Base-by-base conservation (phyloP, 2,888 invertebrate species). In the Gandaritis pyraliata region DNA sequence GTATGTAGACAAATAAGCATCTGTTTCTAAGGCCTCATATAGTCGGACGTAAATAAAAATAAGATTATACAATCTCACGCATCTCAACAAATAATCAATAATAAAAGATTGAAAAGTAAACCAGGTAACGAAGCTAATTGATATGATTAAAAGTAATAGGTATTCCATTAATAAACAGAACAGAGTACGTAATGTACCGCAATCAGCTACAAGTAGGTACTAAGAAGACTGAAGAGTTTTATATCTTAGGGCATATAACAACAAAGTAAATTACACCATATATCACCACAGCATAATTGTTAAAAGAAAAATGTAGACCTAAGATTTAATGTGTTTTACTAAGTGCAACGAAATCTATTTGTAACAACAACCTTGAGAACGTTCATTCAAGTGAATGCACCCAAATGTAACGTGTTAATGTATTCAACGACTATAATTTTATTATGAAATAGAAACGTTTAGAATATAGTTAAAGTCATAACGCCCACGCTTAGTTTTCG, bases 331-430 rank as follows among this genome's bases (percentile, higher is more conserved):
- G 16, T 18, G 33, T 33, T 38, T 11, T 11, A 12, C 1, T n/a
- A 8, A 1, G 13, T 59, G 45, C 49, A 54, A 50, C 46, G 12
- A 46, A 54, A 54, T 58, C 53, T 49, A 62, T 58, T 57, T 53
- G 12, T 15, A 15, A 50, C 39, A 15, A 50, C 39, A 47, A 56
- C 63, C 58, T 61, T 61, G 65, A 53, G 16, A 50, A 57, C 61
- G 46, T 36, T 58, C 45, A 58, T 58, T 53, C 46, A 57, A 62
- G 59, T 57, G 59, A 65, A 65, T 62, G 62, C 60, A 52, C 53
- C 46, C 13, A 58, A 53, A 53, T 33, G 46, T 50, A 58, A 58
- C 53, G 23, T 50, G 23, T 33, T 61, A 51, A 45, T 45, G 53
- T 41, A 56, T 51, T 61, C 41, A 13, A 57, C 23, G 33, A 45